phyloP scores from a whole-genome alignment of 2,113 vertebrate genomes.

The Atrichornis clamosus region DNA sequence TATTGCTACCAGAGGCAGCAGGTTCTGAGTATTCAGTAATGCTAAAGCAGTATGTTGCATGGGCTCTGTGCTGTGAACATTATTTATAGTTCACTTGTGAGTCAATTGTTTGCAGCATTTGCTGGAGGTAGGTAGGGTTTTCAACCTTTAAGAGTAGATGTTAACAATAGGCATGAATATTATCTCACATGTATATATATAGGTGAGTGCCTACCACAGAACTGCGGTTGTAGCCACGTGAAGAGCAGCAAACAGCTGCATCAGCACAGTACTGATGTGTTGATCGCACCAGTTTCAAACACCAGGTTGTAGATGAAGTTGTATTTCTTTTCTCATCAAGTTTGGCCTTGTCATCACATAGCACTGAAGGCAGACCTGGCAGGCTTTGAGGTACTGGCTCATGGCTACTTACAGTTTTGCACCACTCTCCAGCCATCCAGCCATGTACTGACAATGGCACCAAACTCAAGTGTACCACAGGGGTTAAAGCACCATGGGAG shows the following conservation, averaged over 20 bases:
- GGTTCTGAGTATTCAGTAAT: slow-evolving; percentile 16
- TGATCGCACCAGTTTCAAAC: neutral
- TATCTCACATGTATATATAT: neutral
- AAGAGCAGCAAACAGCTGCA: neutral
- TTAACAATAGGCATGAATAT: neutral
- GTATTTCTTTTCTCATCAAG: neutral
- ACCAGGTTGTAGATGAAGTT: neutral
- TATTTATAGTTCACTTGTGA: slow-evolving; percentile 36
- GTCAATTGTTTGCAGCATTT: slow-evolving; percentile 33
- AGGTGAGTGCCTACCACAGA: neutral
- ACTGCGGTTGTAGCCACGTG: neutral
- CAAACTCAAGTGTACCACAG: neutral
- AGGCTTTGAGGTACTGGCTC: neutral
- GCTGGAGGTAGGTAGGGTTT: neutral
- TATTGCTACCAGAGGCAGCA: neutral
- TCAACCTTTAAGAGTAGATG: neutral
- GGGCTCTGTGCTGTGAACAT: neutral
- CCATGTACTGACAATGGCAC: neutral
- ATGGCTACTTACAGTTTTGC: neutral
- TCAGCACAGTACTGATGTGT: accelerated
- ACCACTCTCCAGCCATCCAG: neutral
- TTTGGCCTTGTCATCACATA: accelerated
- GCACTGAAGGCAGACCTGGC: neutral
- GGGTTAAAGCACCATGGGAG: accelerated
- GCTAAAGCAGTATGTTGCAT: neutral